Percentiles rank a stretch among this genome's conserved stretches.
Evolutionary conservation across 1,140 invertebrate species (phyloP).

Genomic region (Parapsyche elsis): DNA sequence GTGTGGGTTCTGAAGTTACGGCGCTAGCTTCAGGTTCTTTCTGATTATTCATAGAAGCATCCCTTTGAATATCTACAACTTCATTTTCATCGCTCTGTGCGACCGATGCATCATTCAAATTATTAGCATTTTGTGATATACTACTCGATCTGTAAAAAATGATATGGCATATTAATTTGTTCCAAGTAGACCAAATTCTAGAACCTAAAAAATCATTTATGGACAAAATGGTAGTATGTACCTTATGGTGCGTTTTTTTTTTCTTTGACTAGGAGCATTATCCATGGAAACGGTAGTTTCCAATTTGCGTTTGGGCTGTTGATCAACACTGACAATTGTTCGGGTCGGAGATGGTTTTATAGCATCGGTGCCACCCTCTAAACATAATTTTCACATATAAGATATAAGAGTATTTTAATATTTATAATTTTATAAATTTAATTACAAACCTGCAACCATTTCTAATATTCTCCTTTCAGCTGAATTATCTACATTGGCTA

Average conservation of each 20-base stretch:
- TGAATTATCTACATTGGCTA: conserved; percentile 65
- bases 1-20: neutral
- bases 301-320: conserved; percentile 75
- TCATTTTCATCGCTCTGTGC: conserved; percentile 34
- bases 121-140: conserved; percentile 36
- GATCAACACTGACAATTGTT: conserved; percentile 66
- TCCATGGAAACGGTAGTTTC: conserved; percentile 77
- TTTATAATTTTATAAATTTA: conserved; percentile 21
- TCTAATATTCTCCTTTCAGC: conserved; percentile 76
- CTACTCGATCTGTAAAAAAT: conserved; percentile 45
- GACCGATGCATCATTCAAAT: neutral
- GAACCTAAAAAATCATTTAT: conserved; percentile 7
- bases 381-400: conserved; percentile 15
- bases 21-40: conserved; percentile 1
- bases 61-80: conserved; percentile 27
- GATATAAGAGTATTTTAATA: neutral
- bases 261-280: conserved; percentile 66
- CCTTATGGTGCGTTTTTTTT: conserved; percentile 70
- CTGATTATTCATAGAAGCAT: conserved; percentile 42
- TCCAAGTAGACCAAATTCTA: neutral
- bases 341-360: conserved; percentile 71
- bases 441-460: conserved; percentile 69
- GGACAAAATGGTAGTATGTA: conserved; percentile 45
- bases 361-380: conserved; percentile 68
- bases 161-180: neutral